Conservation (phyloP, 2,113 vertebrate genomes). For the Ariopsis seemanni region DNA sequence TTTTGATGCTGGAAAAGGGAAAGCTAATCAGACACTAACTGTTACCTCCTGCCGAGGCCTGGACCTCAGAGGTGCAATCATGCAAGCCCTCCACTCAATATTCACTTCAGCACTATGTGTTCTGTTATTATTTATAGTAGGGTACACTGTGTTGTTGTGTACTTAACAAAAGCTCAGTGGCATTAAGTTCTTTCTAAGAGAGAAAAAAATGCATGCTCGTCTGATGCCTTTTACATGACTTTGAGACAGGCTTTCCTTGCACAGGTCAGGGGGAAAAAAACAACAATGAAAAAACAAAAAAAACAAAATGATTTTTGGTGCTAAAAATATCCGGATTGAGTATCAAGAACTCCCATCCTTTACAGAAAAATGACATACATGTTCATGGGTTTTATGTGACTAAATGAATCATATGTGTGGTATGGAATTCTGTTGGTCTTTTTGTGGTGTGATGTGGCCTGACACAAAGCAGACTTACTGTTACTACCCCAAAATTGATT, state of each 20-base stretch:
- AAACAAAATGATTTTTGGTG: background rate
- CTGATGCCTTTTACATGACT: background rate
- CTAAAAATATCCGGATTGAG: background rate
- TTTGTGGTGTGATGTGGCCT: background rate
- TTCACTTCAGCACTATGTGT: background rate
- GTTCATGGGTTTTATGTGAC: background rate
- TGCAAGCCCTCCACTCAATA: background rate
- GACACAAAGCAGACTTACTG: background rate
- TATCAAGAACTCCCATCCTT: background rate
- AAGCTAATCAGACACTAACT: conserved; percentile 26
- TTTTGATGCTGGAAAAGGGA: background rate
- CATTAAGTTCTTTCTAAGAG: background rate
- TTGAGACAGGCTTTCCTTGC: background rate
- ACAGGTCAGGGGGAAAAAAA: background rate
- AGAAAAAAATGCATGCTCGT: background rate
- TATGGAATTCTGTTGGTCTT: background rate
- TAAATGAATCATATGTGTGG: background rate
- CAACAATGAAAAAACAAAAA: too few relatives aligned
- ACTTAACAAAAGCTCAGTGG: background rate
- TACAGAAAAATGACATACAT: background rate
- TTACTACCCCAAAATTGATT: background rate
- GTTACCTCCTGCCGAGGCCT: conserved; percentile 17
- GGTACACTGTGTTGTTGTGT: background rate
- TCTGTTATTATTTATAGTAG: conserved; percentile 32
- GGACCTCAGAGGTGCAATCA: conserved; percentile 16